A percentile compares a stretch with the other conserved stretches of the same genome.
These are phyloP conservation scores for Mola mola DNA, from an alignment of 2,113 vertebrate species.

Conservation along the genomic window DNA sequence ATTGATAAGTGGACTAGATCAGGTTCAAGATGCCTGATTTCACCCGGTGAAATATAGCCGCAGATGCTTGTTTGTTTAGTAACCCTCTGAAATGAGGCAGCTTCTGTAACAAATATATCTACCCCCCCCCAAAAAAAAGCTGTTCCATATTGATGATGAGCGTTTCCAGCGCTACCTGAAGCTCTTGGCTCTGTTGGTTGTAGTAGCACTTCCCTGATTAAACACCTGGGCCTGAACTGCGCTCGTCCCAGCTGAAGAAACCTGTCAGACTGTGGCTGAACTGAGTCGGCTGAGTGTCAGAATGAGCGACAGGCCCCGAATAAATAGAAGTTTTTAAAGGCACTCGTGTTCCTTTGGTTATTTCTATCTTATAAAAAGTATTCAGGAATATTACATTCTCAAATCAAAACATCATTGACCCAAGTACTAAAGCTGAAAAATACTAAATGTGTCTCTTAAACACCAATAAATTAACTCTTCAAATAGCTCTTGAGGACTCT, in stretches of 20 bases:
- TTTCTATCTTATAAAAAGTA: too few relatives aligned
- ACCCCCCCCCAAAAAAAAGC: not conserved
- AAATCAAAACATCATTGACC: too few relatives aligned
- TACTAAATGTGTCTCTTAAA: not conserved
- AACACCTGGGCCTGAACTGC: conserved; percentile 33
- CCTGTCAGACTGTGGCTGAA: conserved; percentile 4
- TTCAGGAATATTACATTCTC: too few relatives aligned
- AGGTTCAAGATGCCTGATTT: too few relatives aligned
- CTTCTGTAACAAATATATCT: too few relatives aligned
- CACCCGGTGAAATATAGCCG: too few relatives aligned
- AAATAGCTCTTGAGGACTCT: conserved; percentile 1
- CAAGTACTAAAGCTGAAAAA: too few relatives aligned
- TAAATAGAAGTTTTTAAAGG: too few relatives aligned
- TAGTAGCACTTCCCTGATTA: not conserved
- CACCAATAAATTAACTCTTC: too few relatives aligned
- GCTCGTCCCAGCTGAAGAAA: conserved; percentile 6
- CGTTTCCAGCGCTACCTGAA: not conserved
- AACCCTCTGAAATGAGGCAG: too few relatives aligned
- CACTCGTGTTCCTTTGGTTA: too few relatives aligned
- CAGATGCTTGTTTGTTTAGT: not conserved
- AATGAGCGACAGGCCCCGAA: not conserved
- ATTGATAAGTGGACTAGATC: not conserved
- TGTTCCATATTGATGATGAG: not conserved
- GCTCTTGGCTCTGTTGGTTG: not conserved
- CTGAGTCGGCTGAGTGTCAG: not conserved